Conservation (phyloP, 2,888 invertebrate species). For the Belgica antarctica region DNA sequence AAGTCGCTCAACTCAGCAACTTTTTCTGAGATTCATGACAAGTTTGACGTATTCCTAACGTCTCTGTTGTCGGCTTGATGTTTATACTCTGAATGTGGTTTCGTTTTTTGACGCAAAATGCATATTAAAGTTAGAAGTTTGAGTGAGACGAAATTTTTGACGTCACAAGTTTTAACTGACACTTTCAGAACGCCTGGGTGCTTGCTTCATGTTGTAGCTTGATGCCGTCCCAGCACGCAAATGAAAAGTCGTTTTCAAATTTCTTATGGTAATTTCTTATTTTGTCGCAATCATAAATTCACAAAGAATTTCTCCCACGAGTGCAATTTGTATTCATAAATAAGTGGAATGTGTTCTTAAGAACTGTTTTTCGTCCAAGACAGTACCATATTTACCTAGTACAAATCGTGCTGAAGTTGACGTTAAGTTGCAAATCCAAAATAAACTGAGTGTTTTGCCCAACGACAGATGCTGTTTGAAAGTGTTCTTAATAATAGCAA, state of each 20-base stretch:
- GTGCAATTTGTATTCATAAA: not conserved
- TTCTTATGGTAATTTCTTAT: not conserved
- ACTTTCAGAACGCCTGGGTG: not conserved
- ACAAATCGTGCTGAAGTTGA: too few relatives aligned
- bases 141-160: too few relatives aligned
- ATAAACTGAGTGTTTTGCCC: too few relatives aligned
- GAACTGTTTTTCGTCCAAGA: too few relatives aligned
- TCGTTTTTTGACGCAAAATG: conserved; percentile 9
- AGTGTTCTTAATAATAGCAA: too few relatives aligned
- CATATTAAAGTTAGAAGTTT: too few relatives aligned
- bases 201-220: not conserved
- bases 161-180: not conserved
- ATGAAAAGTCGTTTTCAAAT: not conserved
- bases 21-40: not conserved
- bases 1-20: not conserved
- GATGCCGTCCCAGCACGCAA: not conserved
- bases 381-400: too few relatives aligned
- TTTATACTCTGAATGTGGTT: not conserved
- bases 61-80: not conserved
- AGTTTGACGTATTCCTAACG: not conserved
- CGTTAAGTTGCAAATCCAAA: too few relatives aligned
- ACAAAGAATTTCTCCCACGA: not conserved
- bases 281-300: not conserved
- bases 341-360: not conserved
- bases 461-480: too few relatives aligned